Evolutionary conservation across 2,888 invertebrate genomes (phyloP).

Genomic region (Orchesella flavescens): DNA sequence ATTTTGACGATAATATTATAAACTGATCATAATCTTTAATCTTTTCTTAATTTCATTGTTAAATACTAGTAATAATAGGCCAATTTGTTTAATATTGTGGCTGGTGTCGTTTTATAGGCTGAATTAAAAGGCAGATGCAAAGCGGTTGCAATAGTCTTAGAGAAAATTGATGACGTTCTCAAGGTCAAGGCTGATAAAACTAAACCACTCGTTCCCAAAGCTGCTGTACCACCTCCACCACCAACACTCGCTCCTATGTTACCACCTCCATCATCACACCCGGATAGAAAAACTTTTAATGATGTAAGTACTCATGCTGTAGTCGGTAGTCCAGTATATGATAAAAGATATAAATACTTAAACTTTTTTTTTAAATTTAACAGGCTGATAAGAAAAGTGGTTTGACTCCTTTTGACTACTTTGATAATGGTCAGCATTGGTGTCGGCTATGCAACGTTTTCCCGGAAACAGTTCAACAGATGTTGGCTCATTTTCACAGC

Average conservation of each 20-base stretch:
- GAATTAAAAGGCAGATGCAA: slow-evolving; percentile 86
- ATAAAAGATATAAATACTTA: neutral
- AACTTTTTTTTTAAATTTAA: neutral
- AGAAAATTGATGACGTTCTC: slow-evolving; percentile 89
- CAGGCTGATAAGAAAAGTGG: slow-evolving; percentile 46
- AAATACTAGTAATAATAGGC: too few relatives aligned
- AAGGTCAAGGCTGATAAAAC: slow-evolving; percentile 77
- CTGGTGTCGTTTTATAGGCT: slow-evolving; percentile 76
- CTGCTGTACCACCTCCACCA: slow-evolving; percentile 54
- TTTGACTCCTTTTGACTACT: slow-evolving; percentile 74
- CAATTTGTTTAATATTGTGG: too few relatives aligned
- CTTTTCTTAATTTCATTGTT: neutral
- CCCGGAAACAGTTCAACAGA: slow-evolving; percentile 89
- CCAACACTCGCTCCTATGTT: slow-evolving; percentile 56
- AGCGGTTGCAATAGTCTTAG: slow-evolving; percentile 89
- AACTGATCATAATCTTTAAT: slow-evolving; percentile 32
- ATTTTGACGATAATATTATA: neutral
- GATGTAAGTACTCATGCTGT: too few relatives aligned
- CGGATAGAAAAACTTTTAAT: neutral
- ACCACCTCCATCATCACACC: neutral
- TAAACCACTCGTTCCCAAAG: slow-evolving; percentile 21
- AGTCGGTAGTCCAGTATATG: too few relatives aligned
- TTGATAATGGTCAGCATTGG: slow-evolving; percentile 93
- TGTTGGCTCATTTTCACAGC: slow-evolving; percentile 87
- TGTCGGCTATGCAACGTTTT: slow-evolving; percentile 90